These are phyloP conservation scores for Andrena marginata DNA, from an alignment of 2,888 invertebrate genomes.

Conservation along the genomic window DNA sequence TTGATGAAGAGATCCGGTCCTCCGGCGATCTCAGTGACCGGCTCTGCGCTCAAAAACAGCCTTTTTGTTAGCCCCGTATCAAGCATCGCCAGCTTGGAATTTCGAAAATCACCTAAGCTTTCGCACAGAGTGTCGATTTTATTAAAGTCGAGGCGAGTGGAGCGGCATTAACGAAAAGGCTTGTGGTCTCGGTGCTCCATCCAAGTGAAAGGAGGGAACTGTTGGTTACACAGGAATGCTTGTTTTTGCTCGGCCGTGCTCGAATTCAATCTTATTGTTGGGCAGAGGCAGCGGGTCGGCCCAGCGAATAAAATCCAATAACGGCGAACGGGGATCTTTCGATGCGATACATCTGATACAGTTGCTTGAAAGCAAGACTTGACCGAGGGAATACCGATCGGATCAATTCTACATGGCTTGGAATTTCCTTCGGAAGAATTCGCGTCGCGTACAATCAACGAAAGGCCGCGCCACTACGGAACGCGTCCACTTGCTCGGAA, in stretches of 20 bases:
- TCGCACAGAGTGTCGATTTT: too few species aligned
- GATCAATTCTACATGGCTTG: conserved; percentile 44
- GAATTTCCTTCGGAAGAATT: conserved; percentile 37
- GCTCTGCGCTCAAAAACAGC: conserved; percentile 87
- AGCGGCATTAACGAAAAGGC: conserved; percentile 6
- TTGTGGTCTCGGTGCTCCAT: neutral
- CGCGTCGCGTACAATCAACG: conserved; percentile 52
- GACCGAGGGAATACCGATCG: conserved; percentile 44
- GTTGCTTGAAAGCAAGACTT: conserved; percentile 30
- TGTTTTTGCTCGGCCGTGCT: conserved; percentile 27
- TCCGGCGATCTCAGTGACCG: conserved; percentile 93
- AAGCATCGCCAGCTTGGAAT: too few species aligned
- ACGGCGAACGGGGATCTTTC: conserved; percentile 39
- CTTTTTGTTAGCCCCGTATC: neutral
- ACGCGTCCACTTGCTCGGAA: conserved; percentile 15
- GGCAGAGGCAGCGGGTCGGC: conserved; percentile 7
- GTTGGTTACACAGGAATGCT: conserved; percentile 2
- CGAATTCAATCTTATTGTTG: conserved; percentile 51
- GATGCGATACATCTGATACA: conserved; percentile 48
- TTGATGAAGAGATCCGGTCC: conserved; percentile 94
- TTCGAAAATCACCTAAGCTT: too few species aligned
- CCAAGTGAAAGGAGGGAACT: neutral
- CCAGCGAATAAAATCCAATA: conserved; percentile 64
- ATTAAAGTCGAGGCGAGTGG: too few species aligned
- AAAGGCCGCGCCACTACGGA: conserved; percentile 4